Base-by-base conservation (phyloP, 2,888 invertebrate genomes). In the Epistrophe eligans region DNA sequence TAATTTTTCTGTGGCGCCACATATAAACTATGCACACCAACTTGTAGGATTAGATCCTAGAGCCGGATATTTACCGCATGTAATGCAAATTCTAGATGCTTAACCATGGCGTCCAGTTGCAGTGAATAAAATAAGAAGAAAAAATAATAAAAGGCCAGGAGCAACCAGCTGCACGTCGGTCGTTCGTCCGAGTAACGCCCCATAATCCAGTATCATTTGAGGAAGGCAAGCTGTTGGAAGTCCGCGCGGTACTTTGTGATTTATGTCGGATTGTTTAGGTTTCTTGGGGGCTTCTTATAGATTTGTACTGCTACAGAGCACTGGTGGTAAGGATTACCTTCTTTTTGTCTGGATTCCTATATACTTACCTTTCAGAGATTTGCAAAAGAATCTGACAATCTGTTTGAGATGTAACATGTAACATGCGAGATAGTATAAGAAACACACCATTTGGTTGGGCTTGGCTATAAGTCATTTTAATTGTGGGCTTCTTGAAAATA, bases 1-100 rank as follows among this genome's bases (percentile, higher is more conserved):
- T 83, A 83, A 87, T 83, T 87, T 82, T 82, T 79, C 79, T 76
- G 71, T 87, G 87, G 87, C 87, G 87, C 87, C 87, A 87, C 79
- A 82, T 79, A 58, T 71, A 76, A 71, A 67, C 43, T 40, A 50
- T 40, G 35, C 45, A 28, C 57, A 35, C 62, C 73, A 71, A 79
- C 79, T 57, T 38, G 50, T 74, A 55, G 60, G 82, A 79, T 87
- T 83, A 87, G 82, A 87, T 76, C 79, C 55, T 48, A 64, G 38
- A 76, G 83, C 81, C 77, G 80, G 77, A 85, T 85, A 81, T 81
- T 73, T 81, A 72, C 77, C 72, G n/a, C n/a, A 79, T 82, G 85
- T 79, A 74, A 74, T 79, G 71, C 64, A 76, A 83, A 87, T 87
- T 82, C 87, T 87, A 60, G 58, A 79, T 76, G 67, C 82, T 74